phyloP scores from a whole-genome alignment of 2,888 invertebrate species.

The Liodrosophila aerea region DNA sequence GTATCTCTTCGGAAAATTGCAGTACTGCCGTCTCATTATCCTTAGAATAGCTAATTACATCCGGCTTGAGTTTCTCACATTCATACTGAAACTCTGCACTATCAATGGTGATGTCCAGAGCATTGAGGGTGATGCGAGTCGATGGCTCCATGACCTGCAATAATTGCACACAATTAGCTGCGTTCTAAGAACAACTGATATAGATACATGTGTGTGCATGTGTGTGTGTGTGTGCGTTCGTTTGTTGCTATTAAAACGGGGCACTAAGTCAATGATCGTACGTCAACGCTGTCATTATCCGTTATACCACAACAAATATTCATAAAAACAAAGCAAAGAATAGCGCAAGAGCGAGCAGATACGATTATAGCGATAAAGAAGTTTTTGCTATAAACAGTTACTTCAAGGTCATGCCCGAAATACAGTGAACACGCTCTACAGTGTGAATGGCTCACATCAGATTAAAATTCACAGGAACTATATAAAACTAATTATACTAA shows the following conservation, averaged over 20 bases:
- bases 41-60: constrained; percentile 74
- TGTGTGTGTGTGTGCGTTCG: neutral
- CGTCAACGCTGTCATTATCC: constrained; percentile 25
- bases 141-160: constrained; percentile 87
- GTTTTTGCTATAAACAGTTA: constrained; percentile 48
- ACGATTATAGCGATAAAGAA: constrained; percentile 13
- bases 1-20: constrained; percentile 85
- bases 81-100: constrained; percentile 84
- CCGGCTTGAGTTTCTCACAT: constrained; percentile 81
- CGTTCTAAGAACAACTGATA: constrained; percentile 37
- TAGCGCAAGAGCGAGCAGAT: constrained; percentile 12
- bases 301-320: constrained; percentile 10
- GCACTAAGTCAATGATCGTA: constrained; percentile 58
- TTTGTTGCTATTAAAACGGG: constrained; percentile 9
- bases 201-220: too few species aligned
- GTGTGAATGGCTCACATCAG: neutral
- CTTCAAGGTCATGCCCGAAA: constrained; percentile 60
- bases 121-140: constrained; percentile 89
- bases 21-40: constrained; percentile 89
- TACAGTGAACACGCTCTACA: constrained; percentile 24
- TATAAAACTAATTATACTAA: neutral
- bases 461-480: too few species aligned
- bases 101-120: constrained; percentile 88
- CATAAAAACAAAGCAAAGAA: constrained; percentile 6
- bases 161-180: constrained; percentile 37